Conservation (phyloP, 1,140 invertebrate genomes). For the Drosophila aff. region DNA sequence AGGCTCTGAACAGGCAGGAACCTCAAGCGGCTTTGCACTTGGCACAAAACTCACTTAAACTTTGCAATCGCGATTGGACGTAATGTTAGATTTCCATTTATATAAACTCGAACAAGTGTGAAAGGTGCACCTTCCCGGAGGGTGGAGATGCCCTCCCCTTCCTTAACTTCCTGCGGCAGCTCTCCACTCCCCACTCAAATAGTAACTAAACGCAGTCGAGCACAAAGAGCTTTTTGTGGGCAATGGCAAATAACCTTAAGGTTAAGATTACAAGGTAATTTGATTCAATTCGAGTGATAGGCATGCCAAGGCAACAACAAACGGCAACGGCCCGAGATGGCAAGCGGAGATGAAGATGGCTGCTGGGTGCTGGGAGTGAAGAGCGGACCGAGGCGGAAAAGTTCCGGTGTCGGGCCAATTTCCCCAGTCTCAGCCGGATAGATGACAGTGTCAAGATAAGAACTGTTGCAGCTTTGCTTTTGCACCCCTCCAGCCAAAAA, state of each 20-base stretch:
- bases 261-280: conserved; percentile 85
- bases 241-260: conserved; percentile 85
- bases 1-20: conserved; percentile 21
- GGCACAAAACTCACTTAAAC: conserved; percentile 83
- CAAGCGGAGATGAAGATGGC: conserved; percentile 49
- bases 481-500: conserved; percentile 52
- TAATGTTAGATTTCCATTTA: conserved; percentile 85
- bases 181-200: conserved; percentile 52
- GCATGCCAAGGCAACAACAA: conserved; percentile 75
- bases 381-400: conserved; percentile 18
- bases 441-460: conserved; percentile 77
- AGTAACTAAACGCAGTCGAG: conserved; percentile 79
- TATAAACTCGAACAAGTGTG: conserved; percentile 71
- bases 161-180: neutral
- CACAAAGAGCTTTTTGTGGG: conserved; percentile 78
- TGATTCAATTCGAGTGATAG: conserved; percentile 85
- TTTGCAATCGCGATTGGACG: conserved; percentile 83
- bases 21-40: conserved; percentile 63
- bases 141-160: neutral
- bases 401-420: conserved; percentile 66
- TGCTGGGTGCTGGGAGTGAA: conserved; percentile 18
- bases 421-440: conserved; percentile 62
- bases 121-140: conserved; percentile 58
- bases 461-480: conserved; percentile 69
- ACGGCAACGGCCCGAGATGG: conserved; percentile 46